Evolutionary conservation across 2,797 vertebrate species (phyloP), one percentile per base, ranked within the genome.

Genomic region (Synanceia verrucosa): DNA sequence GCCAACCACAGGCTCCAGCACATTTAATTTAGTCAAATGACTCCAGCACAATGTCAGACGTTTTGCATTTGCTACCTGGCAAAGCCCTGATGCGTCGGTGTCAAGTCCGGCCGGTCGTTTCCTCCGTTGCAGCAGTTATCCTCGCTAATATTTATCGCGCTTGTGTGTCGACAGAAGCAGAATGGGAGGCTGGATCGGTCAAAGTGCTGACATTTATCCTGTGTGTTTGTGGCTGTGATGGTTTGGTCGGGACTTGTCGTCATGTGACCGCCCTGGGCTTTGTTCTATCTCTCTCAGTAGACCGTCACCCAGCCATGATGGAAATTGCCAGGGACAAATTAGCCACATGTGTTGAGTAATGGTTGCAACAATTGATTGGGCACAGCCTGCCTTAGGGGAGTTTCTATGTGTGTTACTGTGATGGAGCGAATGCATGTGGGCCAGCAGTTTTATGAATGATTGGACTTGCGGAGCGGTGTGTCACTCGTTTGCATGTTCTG

Each of bases 291-390:
- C 79, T 76, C 57, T 88, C 82, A 85, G 80, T 65, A 79, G 81
- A 86, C 81, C 77, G 78, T 90, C 86, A 86, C 61, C 82, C 66
- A 31, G 70, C 86, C 81, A 56, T 84, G 83, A 88, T 87, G 74
- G 77, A 85, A 87, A 92, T 90, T 86, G 81, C 76, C 53, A 72
- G 70, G 83, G 86, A 93, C 87, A 90, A 91, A 92, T 89, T 86
- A 89, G 82, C 87, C 84, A 64, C 90, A 92, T 67, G 83, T 91
- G 91, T 82, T 88, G 84, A 88, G 87, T 89, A 88, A 89, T 79
- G 83, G 77, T 83, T 86, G 74, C 74, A 83, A 72, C 81, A 89
- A 87, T 85, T 90, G 87, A 89, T 86, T 89, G 81, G 77, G 88
- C 75, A 52, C 87, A 91, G 85, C 77, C 73, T 86, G 57, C 53